Evolutionary conservation across 2,888 invertebrate species (phyloP), one percentile per base, ranked within the genome.

Genomic region (Agrotis puta): DNA sequence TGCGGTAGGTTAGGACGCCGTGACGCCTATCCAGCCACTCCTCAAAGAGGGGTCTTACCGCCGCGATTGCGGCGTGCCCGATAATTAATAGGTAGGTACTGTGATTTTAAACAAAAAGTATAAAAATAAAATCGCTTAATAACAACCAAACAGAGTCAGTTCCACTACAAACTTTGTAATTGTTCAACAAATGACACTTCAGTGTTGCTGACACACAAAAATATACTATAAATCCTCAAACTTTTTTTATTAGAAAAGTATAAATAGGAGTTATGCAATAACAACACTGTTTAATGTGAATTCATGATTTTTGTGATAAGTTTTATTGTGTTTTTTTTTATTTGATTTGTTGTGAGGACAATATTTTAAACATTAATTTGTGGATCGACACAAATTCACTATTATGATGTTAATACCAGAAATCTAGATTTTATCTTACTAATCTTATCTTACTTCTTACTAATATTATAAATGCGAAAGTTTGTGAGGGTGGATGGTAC

Each of bases 211-310:
- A 61, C 62, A 56, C 39, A 77, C 54, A 67, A 67, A 75, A 80
- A 73, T 68, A 57, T 24, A 58, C 59, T 77, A 80, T 81, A 68
- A 80, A 80, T 77, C 66, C 67, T 50, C 27, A 58, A 82, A 81
- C 56, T 81, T 73, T 80, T 61, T 81, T 77, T 69, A 70, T 77
- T 53, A 20, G 63, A 61, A 81, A 77, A 74, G 82, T 77, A 68
- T 67, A 57, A 77, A 68, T 81, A 70, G 65, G 65, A 74, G 70
- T 73, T 77, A 65, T 80, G 64, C 51, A 59, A 70, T 66, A 77
- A 68, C 58, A 81, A 65, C 61, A 54, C 27, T 47, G 33, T 45
- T 68, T 61, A 57, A 66, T 61, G 22, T 53, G 64, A 53, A 61
- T 58, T 63, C 27, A 20, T 33, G 7, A 27, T 53, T 63, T 47